These are phyloP conservation scores for Calonectris borealis DNA, from an alignment of 2,113 vertebrate genomes.

Conservation along the genomic window DNA sequence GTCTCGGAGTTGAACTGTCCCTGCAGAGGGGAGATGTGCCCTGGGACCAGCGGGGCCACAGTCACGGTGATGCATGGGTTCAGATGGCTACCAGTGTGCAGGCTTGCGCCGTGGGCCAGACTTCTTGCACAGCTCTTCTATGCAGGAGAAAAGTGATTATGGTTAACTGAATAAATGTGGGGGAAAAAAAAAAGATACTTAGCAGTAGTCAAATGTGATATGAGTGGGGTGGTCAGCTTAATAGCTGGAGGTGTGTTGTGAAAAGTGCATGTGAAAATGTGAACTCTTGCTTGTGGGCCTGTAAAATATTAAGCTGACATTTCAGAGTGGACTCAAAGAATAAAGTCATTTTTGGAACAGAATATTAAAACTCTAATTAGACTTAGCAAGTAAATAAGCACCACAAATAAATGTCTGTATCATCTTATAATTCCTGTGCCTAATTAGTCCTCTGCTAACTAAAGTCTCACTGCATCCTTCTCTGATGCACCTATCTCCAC, in stretches of 20 bases:
- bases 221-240: neutral
- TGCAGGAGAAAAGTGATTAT: neutral
- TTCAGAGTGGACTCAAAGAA: neutral
- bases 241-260: neutral
- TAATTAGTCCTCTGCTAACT: neutral
- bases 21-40: neutral
- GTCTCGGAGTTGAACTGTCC: neutral
- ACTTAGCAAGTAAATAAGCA: neutral
- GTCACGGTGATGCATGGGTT: neutral
- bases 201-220: neutral
- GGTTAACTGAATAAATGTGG: neutral
- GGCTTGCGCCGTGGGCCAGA: neutral
- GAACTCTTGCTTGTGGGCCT: neutral
- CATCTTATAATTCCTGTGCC: neutral
- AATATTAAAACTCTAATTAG: neutral
- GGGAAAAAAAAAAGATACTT: neutral
- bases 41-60: rapidly evolving
- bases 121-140: neutral
- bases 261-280: neutral
- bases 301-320: neutral
- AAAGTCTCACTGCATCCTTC: neutral
- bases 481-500: neutral
- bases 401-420: neutral
- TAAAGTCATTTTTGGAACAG: neutral
- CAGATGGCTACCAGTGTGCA: neutral